Evolutionary conservation across 2,797 vertebrate genomes (phyloP), one percentile per base, ranked within the genome.

Genomic region (Holocentrus rufus): DNA sequence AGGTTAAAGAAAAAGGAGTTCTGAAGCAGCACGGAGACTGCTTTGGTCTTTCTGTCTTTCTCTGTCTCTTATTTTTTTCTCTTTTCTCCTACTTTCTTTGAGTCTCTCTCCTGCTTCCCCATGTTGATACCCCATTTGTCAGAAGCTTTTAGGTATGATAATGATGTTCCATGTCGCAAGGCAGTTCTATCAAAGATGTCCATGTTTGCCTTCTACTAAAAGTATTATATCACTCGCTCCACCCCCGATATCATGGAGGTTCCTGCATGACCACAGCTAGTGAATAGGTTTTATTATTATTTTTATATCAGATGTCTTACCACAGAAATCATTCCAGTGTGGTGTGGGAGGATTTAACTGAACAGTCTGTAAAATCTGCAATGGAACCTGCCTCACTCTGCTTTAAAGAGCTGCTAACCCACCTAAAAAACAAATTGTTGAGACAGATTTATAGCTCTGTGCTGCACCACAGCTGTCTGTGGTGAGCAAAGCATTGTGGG

Each of bases 1-100:
- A 52, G 56, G 80, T 72, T 80, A 70, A 79, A 81, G 76, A 60
- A 63, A 65, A 67, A 72, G 14, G 11, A 84, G 55, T 53, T 73
- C 14, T 46, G 20, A 44, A 44, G 42, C 42, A 14, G 42, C 42
- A 44, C 14, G 4, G 42, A 44, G 42, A 44, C 42, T 15, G 42
- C 42, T 44, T 44, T 44, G 42, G 13, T 65, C 65, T 81, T 59
- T 46, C 34, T 44, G 22, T 42, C 20, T 44, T 18, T 44, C 17
- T 22, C n/a, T 9, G 5, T 20, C 58, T 46, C 25, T 60, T 25
- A 25, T 55, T 34, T 44, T 69, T 4, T 22, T 31, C 30, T 22
- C 1, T 13, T 52, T 20, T 14, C 7, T 2, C 3, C 23, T 20
- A 1, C 4, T 13, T 11, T 39, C 50, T 20, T 54, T 25, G 31